phyloP scores from a whole-genome alignment of 2,797 vertebrate genomes.

The Labeo calbasu region DNA sequence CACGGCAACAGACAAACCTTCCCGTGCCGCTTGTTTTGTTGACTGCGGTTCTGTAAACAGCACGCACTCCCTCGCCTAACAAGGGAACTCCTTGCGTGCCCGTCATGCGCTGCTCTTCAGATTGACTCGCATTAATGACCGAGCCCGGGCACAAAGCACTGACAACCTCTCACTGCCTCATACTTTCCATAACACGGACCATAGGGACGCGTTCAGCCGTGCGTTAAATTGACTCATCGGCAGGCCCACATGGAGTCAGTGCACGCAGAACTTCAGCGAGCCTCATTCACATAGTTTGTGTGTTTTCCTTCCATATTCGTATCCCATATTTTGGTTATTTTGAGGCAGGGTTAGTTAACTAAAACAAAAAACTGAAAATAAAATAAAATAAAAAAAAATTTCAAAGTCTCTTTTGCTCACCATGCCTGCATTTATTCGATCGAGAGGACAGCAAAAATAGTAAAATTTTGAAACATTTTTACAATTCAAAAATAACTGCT shows the following conservation, averaged over 20 bases:
- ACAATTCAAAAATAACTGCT: too few relatives aligned
- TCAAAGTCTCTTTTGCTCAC: too few relatives aligned
- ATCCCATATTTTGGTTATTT: background rate
- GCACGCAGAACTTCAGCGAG: background rate
- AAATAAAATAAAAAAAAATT: too few relatives aligned
- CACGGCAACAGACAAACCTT: constrained; percentile 65
- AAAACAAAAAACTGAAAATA: too few relatives aligned
- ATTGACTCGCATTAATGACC: constrained; percentile 56
- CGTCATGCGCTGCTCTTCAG: constrained; percentile 39
- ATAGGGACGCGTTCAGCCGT: background rate
- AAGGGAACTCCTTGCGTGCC: constrained; percentile 38
- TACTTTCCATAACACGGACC: constrained; percentile 43
- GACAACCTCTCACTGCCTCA: constrained; percentile 47
- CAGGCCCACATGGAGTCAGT: background rate
- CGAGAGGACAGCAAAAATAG: too few relatives aligned
- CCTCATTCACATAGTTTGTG: constrained; percentile 12
- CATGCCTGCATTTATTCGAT: too few relatives aligned
- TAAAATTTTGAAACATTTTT: too few relatives aligned
- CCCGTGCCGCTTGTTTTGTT: constrained; percentile 50
- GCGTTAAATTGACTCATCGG: constrained; percentile 23
- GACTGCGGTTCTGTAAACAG: constrained; percentile 53
- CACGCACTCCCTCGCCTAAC: constrained; percentile 13
- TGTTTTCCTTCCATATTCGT: background rate
- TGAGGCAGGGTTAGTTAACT: too few relatives aligned
- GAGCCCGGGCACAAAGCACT: constrained; percentile 13